These are phyloP conservation scores for Drosophila nr. perissopoda DNA, from an alignment of 2,888 invertebrate genomes.

Conservation along the genomic window DNA sequence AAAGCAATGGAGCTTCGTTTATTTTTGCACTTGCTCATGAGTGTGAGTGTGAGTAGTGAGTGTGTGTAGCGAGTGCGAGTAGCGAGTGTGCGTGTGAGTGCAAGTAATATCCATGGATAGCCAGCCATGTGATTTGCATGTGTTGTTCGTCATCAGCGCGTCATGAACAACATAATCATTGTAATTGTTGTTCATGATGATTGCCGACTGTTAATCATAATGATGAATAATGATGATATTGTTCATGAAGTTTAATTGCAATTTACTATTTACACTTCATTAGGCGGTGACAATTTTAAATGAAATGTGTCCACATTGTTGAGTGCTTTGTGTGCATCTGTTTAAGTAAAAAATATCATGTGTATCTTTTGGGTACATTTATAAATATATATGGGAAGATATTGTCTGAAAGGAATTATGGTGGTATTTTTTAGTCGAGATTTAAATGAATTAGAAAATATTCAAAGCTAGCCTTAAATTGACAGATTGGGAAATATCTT, in stretches of 20 bases:
- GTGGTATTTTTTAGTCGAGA: no score
- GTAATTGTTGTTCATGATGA: slow-evolving; percentile 20
- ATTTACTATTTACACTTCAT: slow-evolving; percentile 81
- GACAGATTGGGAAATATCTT: slow-evolving; percentile 57
- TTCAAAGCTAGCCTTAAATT: background rate
- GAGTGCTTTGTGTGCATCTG: slow-evolving; percentile 51
- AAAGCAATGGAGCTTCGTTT: slow-evolving; percentile 51
- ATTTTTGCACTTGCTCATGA: slow-evolving; percentile 33
- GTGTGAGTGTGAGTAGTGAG: slow-evolving; percentile 4
- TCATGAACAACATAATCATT: slow-evolving; percentile 61
- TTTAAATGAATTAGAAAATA: background rate
- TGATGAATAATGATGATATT: slow-evolving; percentile 50
- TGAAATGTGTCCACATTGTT: slow-evolving; percentile 77
- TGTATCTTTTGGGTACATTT: background rate
- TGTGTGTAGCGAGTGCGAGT: background rate
- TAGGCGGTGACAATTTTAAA: slow-evolving; percentile 77
- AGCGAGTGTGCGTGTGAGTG: background rate
- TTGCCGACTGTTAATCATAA: slow-evolving; percentile 16
- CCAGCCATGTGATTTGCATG: slow-evolving; percentile 76
- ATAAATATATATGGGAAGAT: background rate
- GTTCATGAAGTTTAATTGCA: slow-evolving; percentile 75
- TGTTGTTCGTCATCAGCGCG: slow-evolving; percentile 70
- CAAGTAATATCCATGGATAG: slow-evolving; percentile 49
- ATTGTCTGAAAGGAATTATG: background rate
- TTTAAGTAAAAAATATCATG: slow-evolving; percentile 9